Conservation (phyloP, 2,113 vertebrate genomes). For the Coptodon bakossiorum region DNA sequence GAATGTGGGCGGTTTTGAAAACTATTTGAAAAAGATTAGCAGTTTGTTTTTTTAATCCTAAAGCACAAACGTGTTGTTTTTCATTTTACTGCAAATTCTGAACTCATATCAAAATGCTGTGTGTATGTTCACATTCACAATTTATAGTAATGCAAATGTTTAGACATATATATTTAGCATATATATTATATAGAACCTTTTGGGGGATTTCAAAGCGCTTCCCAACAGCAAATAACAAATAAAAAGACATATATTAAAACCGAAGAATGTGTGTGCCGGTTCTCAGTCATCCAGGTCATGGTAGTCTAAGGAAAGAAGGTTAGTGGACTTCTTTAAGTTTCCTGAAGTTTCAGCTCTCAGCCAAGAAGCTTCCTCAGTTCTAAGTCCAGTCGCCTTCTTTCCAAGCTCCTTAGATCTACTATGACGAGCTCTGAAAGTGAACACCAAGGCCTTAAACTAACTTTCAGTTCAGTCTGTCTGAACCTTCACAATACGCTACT, state of each 20-base stretch:
- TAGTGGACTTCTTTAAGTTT: neutral
- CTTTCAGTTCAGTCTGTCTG: neutral
- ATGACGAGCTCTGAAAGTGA: neutral
- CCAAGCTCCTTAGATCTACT: neutral
- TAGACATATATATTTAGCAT: neutral
- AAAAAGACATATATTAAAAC: neutral
- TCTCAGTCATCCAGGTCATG: neutral
- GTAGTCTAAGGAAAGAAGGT: neutral
- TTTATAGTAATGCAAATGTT: neutral
- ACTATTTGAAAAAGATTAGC: neutral
- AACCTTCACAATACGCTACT: neutral
- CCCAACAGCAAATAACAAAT: neutral
- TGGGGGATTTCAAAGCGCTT: neutral
- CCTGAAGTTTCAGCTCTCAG: neutral
- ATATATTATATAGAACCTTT: neutral
- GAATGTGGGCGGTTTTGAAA: neutral
- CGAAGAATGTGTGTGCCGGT: neutral
- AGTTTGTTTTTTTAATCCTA: neutral
- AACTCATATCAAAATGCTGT: neutral
- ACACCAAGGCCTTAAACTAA: neutral
- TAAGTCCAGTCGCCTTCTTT: neutral
- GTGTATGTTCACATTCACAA: neutral
- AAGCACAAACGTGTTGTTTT: neutral
- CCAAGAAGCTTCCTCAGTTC: neutral
- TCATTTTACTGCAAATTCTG: neutral